These are phyloP conservation scores for Bombyx mori DNA, from an alignment of 1,140 invertebrate species.

Conservation along the genomic window DNA sequence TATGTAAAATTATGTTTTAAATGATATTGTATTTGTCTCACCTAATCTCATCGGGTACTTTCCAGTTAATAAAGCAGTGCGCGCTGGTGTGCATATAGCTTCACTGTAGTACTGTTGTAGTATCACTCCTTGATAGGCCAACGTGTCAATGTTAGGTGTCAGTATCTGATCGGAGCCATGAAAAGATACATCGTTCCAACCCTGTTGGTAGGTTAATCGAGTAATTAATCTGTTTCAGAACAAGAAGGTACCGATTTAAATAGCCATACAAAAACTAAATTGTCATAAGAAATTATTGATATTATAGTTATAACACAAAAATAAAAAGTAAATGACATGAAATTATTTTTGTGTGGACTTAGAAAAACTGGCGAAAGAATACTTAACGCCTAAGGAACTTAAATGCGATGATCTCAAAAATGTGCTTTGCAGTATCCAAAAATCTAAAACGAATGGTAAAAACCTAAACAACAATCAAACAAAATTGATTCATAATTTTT, in stretches of 20 bases:
- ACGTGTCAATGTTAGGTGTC: constrained; percentile 85
- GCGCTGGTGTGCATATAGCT: constrained; percentile 84
- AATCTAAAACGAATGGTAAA: too few species aligned
- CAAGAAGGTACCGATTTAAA: neutral
- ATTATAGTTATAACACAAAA: neutral
- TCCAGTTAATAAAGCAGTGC: constrained; percentile 84
- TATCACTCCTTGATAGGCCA: constrained; percentile 83
- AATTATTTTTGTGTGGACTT: neutral
- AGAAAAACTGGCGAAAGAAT: too few species aligned
- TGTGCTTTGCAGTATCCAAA: too few species aligned
- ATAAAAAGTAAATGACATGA: neutral
- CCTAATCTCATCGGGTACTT: constrained; percentile 87
- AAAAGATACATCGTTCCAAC: constrained; percentile 92
- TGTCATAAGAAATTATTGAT: neutral
- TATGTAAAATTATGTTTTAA: too few species aligned
- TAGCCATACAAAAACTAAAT: neutral
- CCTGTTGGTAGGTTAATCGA: constrained; percentile 65
- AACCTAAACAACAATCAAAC: too few species aligned
- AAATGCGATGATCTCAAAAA: too few species aligned
- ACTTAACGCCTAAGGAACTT: too few species aligned
- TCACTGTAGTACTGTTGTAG: constrained; percentile 78
- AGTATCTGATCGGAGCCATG: constrained; percentile 88
- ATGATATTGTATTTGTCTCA: constrained; percentile 26
- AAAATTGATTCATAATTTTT: too few species aligned
- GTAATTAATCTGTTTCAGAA: neutral